Conservation (phyloP, 2,888 invertebrate species). For the Lissonota sp. region DNA sequence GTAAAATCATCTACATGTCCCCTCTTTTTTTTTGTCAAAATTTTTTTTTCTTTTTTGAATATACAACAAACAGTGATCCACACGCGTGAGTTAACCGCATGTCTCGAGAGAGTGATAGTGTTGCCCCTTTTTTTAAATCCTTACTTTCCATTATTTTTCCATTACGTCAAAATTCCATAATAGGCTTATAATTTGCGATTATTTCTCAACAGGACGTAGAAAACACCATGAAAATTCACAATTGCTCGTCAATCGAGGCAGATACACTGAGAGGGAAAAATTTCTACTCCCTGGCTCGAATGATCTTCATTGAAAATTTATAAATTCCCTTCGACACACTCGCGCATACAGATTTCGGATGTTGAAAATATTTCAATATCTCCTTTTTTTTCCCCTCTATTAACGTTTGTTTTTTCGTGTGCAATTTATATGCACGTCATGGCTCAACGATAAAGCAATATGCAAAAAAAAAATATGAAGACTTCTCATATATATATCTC, state of each 20-base stretch:
- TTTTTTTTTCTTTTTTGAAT: constrained; percentile 64
- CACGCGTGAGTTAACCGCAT: constrained; percentile 65
- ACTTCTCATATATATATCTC: constrained; percentile 57
- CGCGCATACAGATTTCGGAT: constrained; percentile 33
- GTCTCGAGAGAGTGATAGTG: constrained; percentile 68
- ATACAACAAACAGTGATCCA: constrained; percentile 71
- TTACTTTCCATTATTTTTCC: not conserved
- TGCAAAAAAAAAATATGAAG: constrained; percentile 73
- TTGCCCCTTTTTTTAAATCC: constrained; percentile 19
- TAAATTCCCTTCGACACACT: constrained; percentile 28
- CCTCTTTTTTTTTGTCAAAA: constrained; percentile 56
- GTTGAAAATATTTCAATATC: constrained; percentile 67
- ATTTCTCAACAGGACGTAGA: constrained; percentile 62
- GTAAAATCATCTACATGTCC: constrained; percentile 64
- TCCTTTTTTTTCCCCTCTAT: constrained; percentile 31
- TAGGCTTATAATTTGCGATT: constrained; percentile 61
- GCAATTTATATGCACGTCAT: constrained; percentile 69
- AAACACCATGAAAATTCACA: constrained; percentile 61
- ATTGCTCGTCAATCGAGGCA: constrained; percentile 37
- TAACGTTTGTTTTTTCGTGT: constrained; percentile 56
- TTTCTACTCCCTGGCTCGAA: not conserved
- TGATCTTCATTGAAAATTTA: constrained; percentile 44
- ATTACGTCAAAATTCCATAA: constrained; percentile 48
- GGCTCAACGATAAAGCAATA: constrained; percentile 76
- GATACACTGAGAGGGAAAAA: constrained; percentile 12